phyloP scores from a whole-genome alignment of 2,888 invertebrate species.

The Papilio demoleus region DNA sequence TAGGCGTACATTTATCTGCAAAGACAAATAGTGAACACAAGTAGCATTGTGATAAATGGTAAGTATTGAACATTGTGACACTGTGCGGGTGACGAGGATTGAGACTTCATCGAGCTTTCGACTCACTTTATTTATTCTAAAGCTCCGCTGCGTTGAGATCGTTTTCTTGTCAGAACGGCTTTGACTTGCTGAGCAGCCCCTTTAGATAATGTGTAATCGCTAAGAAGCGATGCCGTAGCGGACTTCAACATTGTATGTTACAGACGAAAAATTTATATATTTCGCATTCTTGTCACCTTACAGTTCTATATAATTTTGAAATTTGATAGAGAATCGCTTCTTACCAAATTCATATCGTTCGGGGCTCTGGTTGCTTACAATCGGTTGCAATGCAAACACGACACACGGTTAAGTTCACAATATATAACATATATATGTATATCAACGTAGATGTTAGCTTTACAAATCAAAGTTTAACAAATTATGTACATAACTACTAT shows the following conservation, averaged over 20 bases:
- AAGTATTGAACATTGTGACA: background rate
- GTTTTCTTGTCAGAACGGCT: background rate
- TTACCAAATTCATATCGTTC: no score
- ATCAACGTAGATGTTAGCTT: background rate
- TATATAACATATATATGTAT: no score
- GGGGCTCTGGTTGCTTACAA: background rate
- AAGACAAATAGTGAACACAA: constrained; percentile 1
- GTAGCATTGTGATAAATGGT: background rate
- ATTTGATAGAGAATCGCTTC: no score
- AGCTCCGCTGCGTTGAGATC: background rate
- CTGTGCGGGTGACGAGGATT: background rate
- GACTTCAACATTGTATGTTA: no score
- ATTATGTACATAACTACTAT: no score
- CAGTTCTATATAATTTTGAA: no score
- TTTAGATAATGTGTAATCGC: no score
- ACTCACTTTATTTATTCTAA: constrained; percentile 2
- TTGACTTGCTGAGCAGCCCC: background rate
- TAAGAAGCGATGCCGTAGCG: no score
- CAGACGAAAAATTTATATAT: no score
- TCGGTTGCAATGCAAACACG: background rate
- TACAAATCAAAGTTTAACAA: background rate
- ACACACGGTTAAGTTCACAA: no score
- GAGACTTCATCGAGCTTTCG: background rate
- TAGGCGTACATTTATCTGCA: background rate
- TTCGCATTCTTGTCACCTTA: no score